Base-by-base conservation (phyloP, 2,797 vertebrate genomes). In the Gymnoscopelus braueri region DNA sequence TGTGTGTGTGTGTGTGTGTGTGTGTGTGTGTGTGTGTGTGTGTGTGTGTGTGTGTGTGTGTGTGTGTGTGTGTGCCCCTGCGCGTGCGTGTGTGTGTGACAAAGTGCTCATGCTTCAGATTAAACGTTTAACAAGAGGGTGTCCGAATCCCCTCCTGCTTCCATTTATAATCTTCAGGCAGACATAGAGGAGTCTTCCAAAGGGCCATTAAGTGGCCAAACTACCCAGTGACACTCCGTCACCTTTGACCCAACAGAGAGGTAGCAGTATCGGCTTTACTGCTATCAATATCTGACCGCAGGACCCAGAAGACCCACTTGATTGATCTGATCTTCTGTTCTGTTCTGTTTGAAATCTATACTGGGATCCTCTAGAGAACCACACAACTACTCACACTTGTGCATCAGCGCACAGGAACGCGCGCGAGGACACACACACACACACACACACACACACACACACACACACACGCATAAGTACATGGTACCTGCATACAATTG, bases 141-240 rank as follows among this genome's bases (percentile, higher is more conserved):
- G 71, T 82, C 75, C 32, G 62, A 74, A 65, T 74, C 61, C 60
- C 54, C 35, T n/a, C 5, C 14, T 51, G 48, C 9, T 10, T 77
- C 50, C 60, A 82, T 82, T 67, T 59, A 73, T 82, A 71, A 86
- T 84, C 60, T 72, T 75, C 13, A 26, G 55, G 62, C 49, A 48
- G 65, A 80, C 60, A 19, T 32, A 32, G 63, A 59, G 12, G 51
- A 71, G 60, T 65, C 26, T 68, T 74, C 79, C 67, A 81, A 84
- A 81, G 63, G 60, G 79, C 65, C 63, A 88, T 85, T 84, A 88
- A 78, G 81, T 59, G 76, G 73, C 75, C 80, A 74, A 80, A 82
- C 71, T 70, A 59, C 69, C 48, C 35, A 6, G 59, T 79, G 81
- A 84, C 80, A 75, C 63, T 78, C 49, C 3, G 11, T 82, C 65